These are phyloP conservation scores for Taxidea taxus DNA, from an alignment of 2,113 vertebrate species.

Conservation along the genomic window DNA sequence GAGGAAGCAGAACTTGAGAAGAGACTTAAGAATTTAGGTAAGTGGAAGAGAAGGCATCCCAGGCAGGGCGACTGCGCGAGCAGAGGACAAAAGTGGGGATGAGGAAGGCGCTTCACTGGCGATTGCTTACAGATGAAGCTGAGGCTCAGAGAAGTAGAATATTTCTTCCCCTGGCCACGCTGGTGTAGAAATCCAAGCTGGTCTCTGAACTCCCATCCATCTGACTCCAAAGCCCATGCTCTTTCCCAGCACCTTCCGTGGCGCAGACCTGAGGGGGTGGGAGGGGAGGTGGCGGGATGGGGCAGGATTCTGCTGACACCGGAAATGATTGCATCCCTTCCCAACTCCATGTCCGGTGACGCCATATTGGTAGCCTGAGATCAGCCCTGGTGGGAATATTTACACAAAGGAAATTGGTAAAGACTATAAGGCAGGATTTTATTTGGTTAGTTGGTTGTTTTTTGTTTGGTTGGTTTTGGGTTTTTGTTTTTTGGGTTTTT, in stretches of 20 bases:
- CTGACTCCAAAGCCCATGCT: neutral
- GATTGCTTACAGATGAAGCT: neutral
- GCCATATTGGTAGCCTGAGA: neutral
- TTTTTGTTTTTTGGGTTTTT: neutral
- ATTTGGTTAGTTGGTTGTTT: neutral
- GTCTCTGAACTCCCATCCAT: neutral
- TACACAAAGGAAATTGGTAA: neutral
- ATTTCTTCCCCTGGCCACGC: neutral
- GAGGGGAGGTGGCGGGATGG: neutral
- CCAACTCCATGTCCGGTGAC: neutral
- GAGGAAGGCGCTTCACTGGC: neutral
- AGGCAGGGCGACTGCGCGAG: neutral
- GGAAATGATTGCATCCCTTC: neutral
- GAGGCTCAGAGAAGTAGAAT: neutral
- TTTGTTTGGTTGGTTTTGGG: too few relatives aligned
- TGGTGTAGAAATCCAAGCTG: neutral
- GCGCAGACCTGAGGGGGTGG: neutral
- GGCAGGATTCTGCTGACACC: neutral
- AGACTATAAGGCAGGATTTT: neutral
- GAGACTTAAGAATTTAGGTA: neutral
- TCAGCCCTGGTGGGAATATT: neutral
- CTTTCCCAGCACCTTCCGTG: neutral
- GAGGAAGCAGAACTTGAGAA: neutral
- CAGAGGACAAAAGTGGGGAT: neutral
- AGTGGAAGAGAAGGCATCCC: neutral